Base-by-base conservation (phyloP, 2,797 vertebrate species). In the Falco biarmicus region DNA sequence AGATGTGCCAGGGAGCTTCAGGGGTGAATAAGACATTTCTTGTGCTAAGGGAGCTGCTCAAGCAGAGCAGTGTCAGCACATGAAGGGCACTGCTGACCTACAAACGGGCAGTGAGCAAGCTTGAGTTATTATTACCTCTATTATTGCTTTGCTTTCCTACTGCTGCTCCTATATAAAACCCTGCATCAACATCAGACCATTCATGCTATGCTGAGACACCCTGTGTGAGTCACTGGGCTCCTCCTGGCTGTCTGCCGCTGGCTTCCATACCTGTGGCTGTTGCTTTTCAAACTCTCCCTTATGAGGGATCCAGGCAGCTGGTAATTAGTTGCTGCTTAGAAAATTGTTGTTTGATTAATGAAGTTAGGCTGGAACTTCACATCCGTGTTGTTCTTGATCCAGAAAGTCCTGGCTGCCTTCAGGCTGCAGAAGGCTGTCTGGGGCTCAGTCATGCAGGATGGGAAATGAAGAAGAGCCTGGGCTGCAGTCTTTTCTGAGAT, bases 1-100 rank as follows among this genome's bases (percentile, higher is more conserved):
- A 7, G 50, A 25, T 1, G 1, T 9, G n/a, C 48, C 22, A 5
- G 54, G 34, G 45, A 71, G 53, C 50, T 4, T 1, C 11, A n/a
- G 29, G 19, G n/a, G 22, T 11, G 19, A 21, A 47, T 37, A 65
- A 4, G 37, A n/a, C 31, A 1, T 31, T 21, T 29, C 64, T 66
- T 13, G 15, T 71, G 68, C 64, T 70, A 11, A 54, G 25, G 57
- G 7, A 76, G 60, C 41, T 2, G 70, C 68, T 53, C 18, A 0
- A 18, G 25, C 61, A 61, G 50, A 75, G 88, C 85, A 32, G 41
- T 14, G 14, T 84, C 74, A 82, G 75, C 75, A 57, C 70, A 59
- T 24, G 80, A 25, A 61, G 54, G 29, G 34, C 50, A 6, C 78
- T 41, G 76, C 71, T 71, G 86, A 73, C 74, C 88, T 43, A 43